Evolutionary conservation across 2,888 invertebrate genomes (phyloP).

Genomic region (Lamproptera curius): DNA sequence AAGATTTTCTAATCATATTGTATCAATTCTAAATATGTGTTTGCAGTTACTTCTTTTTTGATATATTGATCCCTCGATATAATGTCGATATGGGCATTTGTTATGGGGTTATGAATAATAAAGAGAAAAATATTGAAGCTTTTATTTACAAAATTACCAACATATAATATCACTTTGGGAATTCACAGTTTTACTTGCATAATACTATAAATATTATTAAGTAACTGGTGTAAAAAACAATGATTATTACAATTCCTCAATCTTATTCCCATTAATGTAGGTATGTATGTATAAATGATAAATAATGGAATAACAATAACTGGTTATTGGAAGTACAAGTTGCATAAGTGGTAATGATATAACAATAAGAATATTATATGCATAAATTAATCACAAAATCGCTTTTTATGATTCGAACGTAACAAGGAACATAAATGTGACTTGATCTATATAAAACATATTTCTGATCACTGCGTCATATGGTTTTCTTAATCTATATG

Average conservation of each 20-base stretch:
- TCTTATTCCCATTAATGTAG: conserved; percentile 20
- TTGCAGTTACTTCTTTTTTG: too few species aligned
- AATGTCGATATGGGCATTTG: too few species aligned
- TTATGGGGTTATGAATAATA: too few species aligned
- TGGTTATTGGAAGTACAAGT: conserved; percentile 25
- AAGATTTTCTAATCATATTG: too few species aligned
- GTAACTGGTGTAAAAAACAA: conserved; percentile 65
- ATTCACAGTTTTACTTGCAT: conserved; percentile 75
- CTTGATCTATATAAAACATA: too few species aligned
- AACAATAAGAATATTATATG: neutral
- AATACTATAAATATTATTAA: conserved; percentile 63
- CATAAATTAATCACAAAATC: too few species aligned
- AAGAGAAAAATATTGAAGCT: conserved; percentile 77
- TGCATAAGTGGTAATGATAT: conserved; percentile 1
- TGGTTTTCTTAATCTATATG: too few species aligned
- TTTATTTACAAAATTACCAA: conserved; percentile 79
- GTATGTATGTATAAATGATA: conserved; percentile 8
- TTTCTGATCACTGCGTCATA: too few species aligned
- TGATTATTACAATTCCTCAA: conserved; percentile 66
- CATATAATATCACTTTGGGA: conserved; percentile 77
- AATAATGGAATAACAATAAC: conserved; percentile 21
- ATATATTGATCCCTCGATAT: too few species aligned
- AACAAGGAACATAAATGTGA: conserved; percentile 15
- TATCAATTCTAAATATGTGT: too few species aligned
- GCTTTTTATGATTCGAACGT: conserved; percentile 13